Percentiles rank a stretch among this genome's conserved stretches.
Evolutionary conservation across 2,888 invertebrate species (phyloP).

Genomic region (Lottia gigantea): DNA sequence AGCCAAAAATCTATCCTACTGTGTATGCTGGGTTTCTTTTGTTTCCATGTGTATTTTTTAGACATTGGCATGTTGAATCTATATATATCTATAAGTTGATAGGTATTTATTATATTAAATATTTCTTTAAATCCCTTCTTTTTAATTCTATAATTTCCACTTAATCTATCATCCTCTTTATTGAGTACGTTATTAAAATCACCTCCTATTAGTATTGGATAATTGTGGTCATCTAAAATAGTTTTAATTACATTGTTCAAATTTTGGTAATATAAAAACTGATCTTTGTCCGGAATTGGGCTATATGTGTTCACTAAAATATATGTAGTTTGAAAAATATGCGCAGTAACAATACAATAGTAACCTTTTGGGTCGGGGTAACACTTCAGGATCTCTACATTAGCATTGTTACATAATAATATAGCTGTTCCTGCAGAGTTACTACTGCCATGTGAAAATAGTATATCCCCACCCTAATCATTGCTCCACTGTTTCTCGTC

Average conservation of each 20-base stretch:
- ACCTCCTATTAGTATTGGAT: not conserved
- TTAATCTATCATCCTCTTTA: not conserved
- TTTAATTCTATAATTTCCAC: not conserved
- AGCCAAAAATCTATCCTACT: slow-evolving; percentile 1
- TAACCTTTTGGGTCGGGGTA: not conserved
- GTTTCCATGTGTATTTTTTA: not conserved
- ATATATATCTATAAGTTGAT: not conserved
- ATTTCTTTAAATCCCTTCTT: not conserved
- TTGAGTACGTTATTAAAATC: not conserved
- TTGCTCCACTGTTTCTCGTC: not conserved
- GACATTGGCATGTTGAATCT: not conserved
- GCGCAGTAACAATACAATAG: not conserved
- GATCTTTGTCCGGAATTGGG: not conserved
- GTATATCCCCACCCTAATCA: not conserved
- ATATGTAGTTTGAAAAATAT: not conserved
- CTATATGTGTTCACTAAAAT: slow-evolving; percentile 1
- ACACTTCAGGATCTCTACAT: not conserved
- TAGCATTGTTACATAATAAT: not conserved
- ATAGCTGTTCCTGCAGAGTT: not conserved
- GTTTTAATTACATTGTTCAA: not conserved
- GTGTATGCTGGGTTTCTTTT: not conserved
- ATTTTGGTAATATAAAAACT: not conserved
- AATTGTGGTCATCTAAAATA: not conserved
- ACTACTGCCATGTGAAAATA: not conserved
- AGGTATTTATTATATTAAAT: not conserved